These are phyloP conservation scores for Etia nguti DNA, from an alignment of 2,113 vertebrate species.

Conservation along the genomic window DNA sequence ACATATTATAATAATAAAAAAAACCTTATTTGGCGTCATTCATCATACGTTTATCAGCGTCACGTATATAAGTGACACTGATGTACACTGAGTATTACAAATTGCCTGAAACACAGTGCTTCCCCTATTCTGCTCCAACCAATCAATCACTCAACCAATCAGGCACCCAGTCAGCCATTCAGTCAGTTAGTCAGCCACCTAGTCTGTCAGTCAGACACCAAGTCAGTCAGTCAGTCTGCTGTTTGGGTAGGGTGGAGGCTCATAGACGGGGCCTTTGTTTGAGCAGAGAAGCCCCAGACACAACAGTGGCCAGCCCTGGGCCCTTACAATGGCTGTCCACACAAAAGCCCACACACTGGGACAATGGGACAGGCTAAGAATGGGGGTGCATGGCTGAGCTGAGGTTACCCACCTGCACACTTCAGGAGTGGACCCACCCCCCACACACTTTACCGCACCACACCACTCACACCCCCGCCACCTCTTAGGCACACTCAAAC, in stretches of 20 bases:
- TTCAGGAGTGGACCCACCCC: constrained; percentile 30
- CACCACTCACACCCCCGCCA: background rate
- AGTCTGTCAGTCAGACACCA: background rate
- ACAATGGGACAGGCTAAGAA: constrained; percentile 63
- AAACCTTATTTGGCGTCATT: background rate
- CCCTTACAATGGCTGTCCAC: constrained; percentile 61
- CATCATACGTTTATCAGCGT: background rate
- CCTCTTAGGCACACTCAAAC: background rate
- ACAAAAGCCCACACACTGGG: constrained; percentile 68
- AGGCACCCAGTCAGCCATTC: constrained; percentile 21
- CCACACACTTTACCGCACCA: background rate
- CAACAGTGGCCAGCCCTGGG: constrained; percentile 65
- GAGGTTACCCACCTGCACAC: constrained; percentile 76
- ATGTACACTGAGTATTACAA: background rate
- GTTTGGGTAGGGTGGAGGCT: constrained; percentile 55
- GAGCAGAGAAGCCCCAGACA: constrained; percentile 68
- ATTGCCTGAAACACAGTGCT: background rate
- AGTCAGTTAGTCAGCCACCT: constrained; percentile 9
- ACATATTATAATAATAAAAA: background rate
- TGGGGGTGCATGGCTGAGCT: constrained; percentile 52
- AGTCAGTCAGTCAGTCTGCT: constrained; percentile 42
- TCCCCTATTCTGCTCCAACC: background rate
- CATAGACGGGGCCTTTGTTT: constrained; percentile 69
- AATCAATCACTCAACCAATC: constrained; percentile 22
- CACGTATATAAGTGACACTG: background rate